Evolutionary conservation across 2,113 vertebrate species (phyloP).

Genomic region (Arenaria interpres): DNA sequence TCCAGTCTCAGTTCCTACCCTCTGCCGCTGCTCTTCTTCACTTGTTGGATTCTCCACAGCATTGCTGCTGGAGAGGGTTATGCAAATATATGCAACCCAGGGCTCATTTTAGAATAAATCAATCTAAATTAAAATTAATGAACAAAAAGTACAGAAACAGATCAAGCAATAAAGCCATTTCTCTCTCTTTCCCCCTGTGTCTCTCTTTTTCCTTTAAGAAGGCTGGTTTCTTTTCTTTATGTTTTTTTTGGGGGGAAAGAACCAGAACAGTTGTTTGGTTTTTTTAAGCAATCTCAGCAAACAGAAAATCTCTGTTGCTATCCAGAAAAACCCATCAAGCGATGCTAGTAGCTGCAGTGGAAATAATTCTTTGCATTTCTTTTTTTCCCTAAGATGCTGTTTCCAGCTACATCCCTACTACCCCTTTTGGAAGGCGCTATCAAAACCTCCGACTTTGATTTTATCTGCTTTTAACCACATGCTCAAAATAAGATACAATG

Average conservation of each 20-base stretch:
- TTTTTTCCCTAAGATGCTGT: background rate
- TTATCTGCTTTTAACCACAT: background rate
- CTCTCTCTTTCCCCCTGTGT: background rate
- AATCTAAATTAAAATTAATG: slow-evolving; percentile 77
- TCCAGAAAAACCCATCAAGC: slow-evolving; percentile 12
- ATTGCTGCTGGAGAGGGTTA: slow-evolving; percentile 46
- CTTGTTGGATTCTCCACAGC: slow-evolving; percentile 41
- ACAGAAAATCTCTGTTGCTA: slow-evolving; percentile 40
- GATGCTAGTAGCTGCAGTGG: slow-evolving; percentile 1
- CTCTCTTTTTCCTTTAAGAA: background rate
- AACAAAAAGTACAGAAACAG: slow-evolving; percentile 63
- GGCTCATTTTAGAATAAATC: slow-evolving; percentile 73
- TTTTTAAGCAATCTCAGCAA: slow-evolving; percentile 19
- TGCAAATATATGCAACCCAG: slow-evolving; percentile 74
- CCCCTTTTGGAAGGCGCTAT: background rate
- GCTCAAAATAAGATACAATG: background rate
- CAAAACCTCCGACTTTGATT: background rate
- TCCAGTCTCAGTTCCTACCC: background rate
- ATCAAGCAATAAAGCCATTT: slow-evolving; percentile 45
- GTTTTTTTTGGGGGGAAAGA: background rate
- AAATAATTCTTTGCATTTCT: slow-evolving; percentile 9
- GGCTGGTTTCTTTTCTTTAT: background rate
- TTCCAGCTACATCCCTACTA: background rate
- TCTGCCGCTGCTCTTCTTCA: slow-evolving; percentile 21
- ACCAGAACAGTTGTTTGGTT: background rate